Evolutionary conservation across 2,113 vertebrate genomes (phyloP).

Genomic region (Garra rufa): DNA sequence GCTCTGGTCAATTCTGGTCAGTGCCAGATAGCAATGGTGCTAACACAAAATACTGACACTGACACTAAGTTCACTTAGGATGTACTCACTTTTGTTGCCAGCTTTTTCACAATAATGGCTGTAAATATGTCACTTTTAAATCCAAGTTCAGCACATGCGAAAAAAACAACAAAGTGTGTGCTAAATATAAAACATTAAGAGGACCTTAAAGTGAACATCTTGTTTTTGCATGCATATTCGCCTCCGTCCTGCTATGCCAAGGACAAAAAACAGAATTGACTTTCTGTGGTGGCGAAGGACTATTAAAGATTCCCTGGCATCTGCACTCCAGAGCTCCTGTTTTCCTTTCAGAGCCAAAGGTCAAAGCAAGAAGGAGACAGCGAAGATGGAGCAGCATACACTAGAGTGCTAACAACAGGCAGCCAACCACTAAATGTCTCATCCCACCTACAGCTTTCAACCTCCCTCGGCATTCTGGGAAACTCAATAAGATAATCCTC

Average conservation of each 20-base stretch:
- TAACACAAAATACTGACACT: no score
- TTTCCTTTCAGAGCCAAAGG: slow-evolving; percentile 21
- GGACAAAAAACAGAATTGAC: neutral
- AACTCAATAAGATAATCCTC: slow-evolving; percentile 13
- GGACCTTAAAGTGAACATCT: neutral
- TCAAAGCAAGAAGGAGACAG: neutral
- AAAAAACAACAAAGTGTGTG: neutral
- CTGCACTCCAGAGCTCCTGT: slow-evolving; percentile 15
- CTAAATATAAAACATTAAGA: neutral
- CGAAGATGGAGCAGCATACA: neutral
- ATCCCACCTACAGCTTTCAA: slow-evolving; percentile 27
- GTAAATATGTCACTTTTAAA: no score
- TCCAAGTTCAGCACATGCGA: no score
- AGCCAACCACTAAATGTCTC: slow-evolving; percentile 30
- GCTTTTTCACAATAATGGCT: no score
- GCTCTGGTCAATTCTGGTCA: no score
- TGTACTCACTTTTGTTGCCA: no score
- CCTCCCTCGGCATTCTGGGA: slow-evolving; percentile 22
- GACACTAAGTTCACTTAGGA: no score
- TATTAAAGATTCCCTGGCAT: slow-evolving; percentile 13
- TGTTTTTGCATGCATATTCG: neutral
- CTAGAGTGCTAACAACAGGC: slow-evolving; percentile 4
- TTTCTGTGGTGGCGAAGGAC: neutral
- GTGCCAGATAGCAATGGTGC: no score
- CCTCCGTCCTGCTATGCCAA: neutral